These are phyloP conservation scores for Drosophila nannoptera DNA, from an alignment of 1,140 invertebrate genomes.

Conservation along the genomic window DNA sequence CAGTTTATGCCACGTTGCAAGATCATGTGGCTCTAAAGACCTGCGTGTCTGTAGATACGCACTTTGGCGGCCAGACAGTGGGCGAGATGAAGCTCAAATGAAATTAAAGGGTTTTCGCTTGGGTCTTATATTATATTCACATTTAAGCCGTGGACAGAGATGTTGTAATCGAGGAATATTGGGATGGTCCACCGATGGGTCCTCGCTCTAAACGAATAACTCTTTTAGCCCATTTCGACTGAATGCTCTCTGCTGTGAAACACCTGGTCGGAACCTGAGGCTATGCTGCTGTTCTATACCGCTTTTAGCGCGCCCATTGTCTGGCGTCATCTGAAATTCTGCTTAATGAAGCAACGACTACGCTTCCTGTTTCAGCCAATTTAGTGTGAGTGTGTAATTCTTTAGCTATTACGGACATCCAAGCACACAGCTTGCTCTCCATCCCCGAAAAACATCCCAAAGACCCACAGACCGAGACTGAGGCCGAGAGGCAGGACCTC, in stretches of 20 bases:
- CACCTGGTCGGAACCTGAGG: slow-evolving; percentile 3
- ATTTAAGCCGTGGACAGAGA: too few relatives aligned
- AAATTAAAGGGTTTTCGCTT: neutral
- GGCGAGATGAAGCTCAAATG: neutral
- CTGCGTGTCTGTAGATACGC: neutral
- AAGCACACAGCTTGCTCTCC: neutral
- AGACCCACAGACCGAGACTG: slow-evolving; percentile 3
- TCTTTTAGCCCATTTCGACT: too few relatives aligned
- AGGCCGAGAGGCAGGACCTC: neutral
- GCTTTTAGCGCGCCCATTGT: slow-evolving; percentile 28
- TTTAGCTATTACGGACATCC: slow-evolving; percentile 75
- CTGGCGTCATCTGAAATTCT: slow-evolving; percentile 70
- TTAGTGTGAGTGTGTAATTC: slow-evolving; percentile 78
- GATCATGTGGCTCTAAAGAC: slow-evolving; percentile 13
- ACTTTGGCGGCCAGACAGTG: neutral
- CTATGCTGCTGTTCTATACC: neutral
- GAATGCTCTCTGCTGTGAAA: slow-evolving; percentile 10
- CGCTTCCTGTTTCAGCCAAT: slow-evolving; percentile 78
- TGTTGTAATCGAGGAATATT: too few relatives aligned
- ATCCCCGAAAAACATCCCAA: neutral
- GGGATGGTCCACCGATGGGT: too few relatives aligned
- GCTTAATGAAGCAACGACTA: slow-evolving; percentile 78
- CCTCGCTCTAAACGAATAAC: too few relatives aligned
- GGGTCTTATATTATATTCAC: too few relatives aligned
- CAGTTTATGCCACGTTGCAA: neutral